Percentiles rank a stretch among this genome's conserved stretches.
Conservation (phyloP, 2,113 vertebrate species). For the Capricornis sumatraensis region DNA sequence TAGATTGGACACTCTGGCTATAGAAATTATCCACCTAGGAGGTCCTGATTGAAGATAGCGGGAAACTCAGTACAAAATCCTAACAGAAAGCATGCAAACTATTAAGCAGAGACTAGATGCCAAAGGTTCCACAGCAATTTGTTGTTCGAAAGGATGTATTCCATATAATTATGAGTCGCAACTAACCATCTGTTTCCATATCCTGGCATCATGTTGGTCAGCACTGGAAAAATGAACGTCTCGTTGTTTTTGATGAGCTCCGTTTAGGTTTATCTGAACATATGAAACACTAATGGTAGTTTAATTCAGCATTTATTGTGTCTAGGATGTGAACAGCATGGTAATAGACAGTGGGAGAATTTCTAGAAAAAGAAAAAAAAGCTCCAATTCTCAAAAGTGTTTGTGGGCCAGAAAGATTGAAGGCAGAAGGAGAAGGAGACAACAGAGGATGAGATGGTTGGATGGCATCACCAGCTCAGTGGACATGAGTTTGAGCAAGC, state of each 20-base stretch:
- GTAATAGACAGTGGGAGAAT: neutral
- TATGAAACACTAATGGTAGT: constrained; percentile 22
- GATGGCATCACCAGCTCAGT: neutral
- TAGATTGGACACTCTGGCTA: neutral
- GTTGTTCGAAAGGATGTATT: constrained; percentile 16
- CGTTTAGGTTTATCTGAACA: constrained; percentile 54
- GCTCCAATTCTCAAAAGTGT: neutral
- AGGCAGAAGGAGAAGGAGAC: neutral
- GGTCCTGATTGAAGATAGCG: neutral
- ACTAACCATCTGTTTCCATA: constrained; percentile 57
- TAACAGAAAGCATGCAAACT: neutral
- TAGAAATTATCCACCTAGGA: neutral
- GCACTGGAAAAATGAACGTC: neutral
- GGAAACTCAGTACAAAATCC: neutral
- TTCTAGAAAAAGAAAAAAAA: neutral
- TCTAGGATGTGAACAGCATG: neutral
- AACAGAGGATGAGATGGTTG: neutral
- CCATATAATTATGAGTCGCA: neutral
- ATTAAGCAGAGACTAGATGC: neutral
- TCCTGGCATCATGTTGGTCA: neutral
- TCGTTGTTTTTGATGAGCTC: constrained; percentile 22
- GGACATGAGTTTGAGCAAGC: neutral
- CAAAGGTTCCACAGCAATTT: neutral
- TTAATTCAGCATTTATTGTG: neutral
- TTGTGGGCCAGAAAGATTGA: neutral